A percentile compares a stretch with the other conserved stretches of the same genome.
phyloP scores from a whole-genome alignment of 1,140 invertebrate genomes.

The Apis laboriosa region DNA sequence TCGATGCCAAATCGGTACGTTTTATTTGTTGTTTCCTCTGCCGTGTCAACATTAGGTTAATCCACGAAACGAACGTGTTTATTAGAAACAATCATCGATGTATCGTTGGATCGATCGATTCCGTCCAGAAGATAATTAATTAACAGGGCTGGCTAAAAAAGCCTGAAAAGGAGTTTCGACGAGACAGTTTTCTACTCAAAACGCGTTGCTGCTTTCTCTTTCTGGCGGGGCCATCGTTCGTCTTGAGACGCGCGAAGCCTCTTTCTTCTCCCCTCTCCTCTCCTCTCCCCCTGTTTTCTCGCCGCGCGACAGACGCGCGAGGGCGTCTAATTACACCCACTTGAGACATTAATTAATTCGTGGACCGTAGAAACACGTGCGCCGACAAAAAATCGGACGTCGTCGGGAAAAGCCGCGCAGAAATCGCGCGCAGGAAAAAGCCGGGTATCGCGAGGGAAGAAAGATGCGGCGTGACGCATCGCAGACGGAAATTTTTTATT shows the following conservation, averaged over 20 bases:
- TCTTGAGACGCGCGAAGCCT: conserved; percentile 19
- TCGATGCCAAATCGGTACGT: too few species aligned
- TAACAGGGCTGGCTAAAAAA: neutral
- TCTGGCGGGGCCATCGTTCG: conserved; percentile 14
- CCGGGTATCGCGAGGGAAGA: too few species aligned
- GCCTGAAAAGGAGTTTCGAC: neutral
- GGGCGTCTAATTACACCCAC: conserved; percentile 69
- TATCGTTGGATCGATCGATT: too few species aligned
- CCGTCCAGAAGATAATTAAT: neutral
- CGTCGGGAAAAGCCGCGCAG: conserved; percentile 2
- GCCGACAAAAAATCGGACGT: conserved; percentile 49
- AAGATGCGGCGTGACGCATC: neutral
- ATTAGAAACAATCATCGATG: too few species aligned
- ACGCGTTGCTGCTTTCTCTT: conserved; percentile 40
- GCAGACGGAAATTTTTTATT: neutral
- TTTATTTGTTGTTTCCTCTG: too few species aligned
- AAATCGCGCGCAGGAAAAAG: neutral
- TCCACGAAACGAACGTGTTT: too few species aligned
- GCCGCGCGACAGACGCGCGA: conserved; percentile 35
- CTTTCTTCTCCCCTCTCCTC: conserved; percentile 21
- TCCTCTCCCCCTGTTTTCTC: conserved; percentile 2
- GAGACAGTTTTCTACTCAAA: conserved; percentile 17
- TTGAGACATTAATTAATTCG: conserved; percentile 69
- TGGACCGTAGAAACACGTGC: conserved; percentile 59
- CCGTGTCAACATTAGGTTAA: too few species aligned